Conservation (phyloP, 1,140 invertebrate species). For the Drosophila yakuba region DNA sequence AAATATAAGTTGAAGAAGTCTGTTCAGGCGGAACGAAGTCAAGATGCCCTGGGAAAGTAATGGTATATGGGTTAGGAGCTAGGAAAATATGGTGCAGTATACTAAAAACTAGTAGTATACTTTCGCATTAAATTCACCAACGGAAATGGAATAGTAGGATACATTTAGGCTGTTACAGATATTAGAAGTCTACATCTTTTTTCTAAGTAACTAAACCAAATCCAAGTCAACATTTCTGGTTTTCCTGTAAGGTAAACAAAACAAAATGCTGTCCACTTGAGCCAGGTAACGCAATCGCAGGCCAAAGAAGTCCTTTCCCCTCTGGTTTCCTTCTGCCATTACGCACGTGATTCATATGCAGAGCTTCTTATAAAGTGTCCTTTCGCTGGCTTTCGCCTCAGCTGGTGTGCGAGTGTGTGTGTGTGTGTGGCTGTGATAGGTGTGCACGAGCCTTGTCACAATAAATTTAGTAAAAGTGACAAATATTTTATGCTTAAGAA, state of each 20-base stretch:
- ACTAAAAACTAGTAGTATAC: no score
- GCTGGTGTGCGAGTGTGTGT: slow-evolving; percentile 8
- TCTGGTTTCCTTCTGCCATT: slow-evolving; percentile 59
- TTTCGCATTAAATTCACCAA: no score
- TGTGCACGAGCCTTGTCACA: slow-evolving; percentile 72
- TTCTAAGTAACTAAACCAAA: no score
- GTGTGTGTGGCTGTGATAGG: slow-evolving; percentile 47
- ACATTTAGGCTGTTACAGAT: neutral
- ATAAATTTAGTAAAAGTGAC: slow-evolving; percentile 84
- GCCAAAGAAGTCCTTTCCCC: slow-evolving; percentile 44
- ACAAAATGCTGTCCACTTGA: slow-evolving; percentile 76
- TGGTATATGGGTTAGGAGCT: neutral
- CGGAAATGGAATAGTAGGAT: neutral
- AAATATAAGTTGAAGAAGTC: slow-evolving; percentile 34
- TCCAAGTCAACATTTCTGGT: neutral
- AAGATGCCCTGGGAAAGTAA: slow-evolving; percentile 9
- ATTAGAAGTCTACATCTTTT: no score
- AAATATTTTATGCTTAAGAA: slow-evolving; percentile 84
- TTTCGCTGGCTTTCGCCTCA: slow-evolving; percentile 13
- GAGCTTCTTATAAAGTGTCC: slow-evolving; percentile 62
- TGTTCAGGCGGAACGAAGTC: slow-evolving; percentile 17
- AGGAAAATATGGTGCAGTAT: neutral
- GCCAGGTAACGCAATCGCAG: slow-evolving; percentile 41
- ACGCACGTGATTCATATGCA: slow-evolving; percentile 82
- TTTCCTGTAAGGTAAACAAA: slow-evolving; percentile 32